phyloP scores from a whole-genome alignment of 2,113 vertebrate genomes.

The Helogale parvula region DNA sequence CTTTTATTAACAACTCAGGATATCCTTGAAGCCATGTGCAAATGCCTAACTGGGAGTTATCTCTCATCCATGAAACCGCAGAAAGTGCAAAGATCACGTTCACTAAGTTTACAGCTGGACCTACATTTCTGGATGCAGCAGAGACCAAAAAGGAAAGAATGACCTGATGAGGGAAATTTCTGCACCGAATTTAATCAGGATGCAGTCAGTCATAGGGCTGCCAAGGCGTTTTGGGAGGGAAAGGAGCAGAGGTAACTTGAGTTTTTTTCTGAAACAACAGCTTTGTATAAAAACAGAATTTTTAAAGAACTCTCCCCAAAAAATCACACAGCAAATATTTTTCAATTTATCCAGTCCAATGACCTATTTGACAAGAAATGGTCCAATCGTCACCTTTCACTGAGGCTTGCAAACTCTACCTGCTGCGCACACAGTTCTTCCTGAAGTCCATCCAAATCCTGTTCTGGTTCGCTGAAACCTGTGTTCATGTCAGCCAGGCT shows the following conservation, averaged over 20 bases:
- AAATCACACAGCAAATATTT: neutral
- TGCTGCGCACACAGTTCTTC: neutral
- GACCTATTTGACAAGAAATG: neutral
- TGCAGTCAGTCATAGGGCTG: neutral
- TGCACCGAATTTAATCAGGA: neutral
- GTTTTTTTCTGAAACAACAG: neutral
- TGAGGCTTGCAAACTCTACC: neutral
- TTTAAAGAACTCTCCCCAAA: neutral
- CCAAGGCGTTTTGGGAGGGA: neutral
- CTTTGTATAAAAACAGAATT: neutral
- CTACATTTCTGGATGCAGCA: slow-evolving; percentile 34
- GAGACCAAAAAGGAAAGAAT: neutral
- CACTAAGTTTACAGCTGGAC: neutral
- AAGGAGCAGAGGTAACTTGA: neutral
- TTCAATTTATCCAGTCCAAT: neutral
- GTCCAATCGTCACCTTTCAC: neutral
- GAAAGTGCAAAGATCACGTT: neutral
- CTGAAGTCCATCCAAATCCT: neutral
- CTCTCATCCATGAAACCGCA: neutral
- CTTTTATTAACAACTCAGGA: neutral
- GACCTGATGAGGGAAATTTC: neutral
- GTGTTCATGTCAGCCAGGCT: neutral
- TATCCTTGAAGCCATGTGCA: neutral
- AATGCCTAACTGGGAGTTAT: neutral
- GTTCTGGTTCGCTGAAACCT: neutral